Evolutionary conservation across 2,888 invertebrate genomes (phyloP), one percentile per base, ranked within the genome.

Genomic region (Acanthoscelides obtectus): DNA sequence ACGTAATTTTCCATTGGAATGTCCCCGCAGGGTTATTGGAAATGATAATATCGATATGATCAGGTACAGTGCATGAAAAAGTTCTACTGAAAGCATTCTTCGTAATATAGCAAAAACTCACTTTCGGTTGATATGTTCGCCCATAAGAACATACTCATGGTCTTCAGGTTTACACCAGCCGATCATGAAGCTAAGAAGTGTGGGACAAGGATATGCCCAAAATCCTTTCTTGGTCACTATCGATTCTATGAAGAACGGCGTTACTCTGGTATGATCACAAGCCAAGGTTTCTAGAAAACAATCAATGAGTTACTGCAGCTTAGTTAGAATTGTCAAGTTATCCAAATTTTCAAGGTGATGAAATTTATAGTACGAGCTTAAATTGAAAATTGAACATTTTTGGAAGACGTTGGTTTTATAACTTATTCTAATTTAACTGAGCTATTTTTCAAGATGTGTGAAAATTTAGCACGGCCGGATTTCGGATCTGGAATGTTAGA

Each of bases 261-360:
- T 95, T 73, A 95, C 95, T 87, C 94, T 94, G 5, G 95, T 95
- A 83, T 95, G 95, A 84, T 95, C 95, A 84, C 95, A 95, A 22
- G 95, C 93, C 73, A 95, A 86, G 0, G 95, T 95, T 88, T 94
- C 95, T 95, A 84, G 20, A 86, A 74, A 71, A 67, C 73, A 71
- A 67, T 25, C 25, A 25, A n/a, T n/a, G n/a, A n/a, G n/a, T n/a
- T n/a, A n/a, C n/a, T n/a, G n/a, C n/a, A n/a, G n/a, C n/a, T n/a
- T n/a, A n/a, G n/a, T n/a, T n/a, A n/a, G n/a, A n/a, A n/a, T n/a
- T n/a, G n/a, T n/a, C n/a, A n/a, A n/a, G n/a, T n/a, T n/a, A n/a
- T n/a, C n/a, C n/a, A n/a, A n/a, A n/a, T n/a, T n/a, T n/a, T n/a
- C n/a, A n/a, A n/a, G n/a, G n/a, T n/a, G 63, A 63, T 19, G 63